Evolutionary conservation across 1,140 invertebrate genomes (phyloP).

Genomic region (Drosophila varians): DNA sequence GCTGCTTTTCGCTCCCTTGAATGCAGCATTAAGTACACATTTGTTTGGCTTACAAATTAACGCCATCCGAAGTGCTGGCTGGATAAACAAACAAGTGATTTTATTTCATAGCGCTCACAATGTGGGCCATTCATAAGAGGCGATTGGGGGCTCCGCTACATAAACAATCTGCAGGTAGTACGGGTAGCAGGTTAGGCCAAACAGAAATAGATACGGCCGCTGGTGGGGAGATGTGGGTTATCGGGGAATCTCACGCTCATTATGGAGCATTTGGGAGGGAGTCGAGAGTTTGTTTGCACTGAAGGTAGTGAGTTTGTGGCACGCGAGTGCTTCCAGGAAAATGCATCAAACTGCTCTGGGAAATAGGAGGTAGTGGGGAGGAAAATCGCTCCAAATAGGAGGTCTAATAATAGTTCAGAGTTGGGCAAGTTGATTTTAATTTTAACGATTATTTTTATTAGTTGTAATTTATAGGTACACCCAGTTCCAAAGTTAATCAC

Average conservation of each 20-base stretch:
- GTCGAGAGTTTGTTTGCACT: conserved; percentile 18
- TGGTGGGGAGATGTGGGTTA: conserved; percentile 47
- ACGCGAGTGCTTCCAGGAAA: conserved; percentile 41
- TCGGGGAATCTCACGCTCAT: conserved; percentile 52
- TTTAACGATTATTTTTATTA: conserved; percentile 23
- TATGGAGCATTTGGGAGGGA: conserved; percentile 12
- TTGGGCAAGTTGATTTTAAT: neutral
- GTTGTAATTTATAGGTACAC: conserved; percentile 2
- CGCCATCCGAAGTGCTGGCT: conserved; percentile 50
- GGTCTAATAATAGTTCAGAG: conserved; percentile 16
- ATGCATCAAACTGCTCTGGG: conserved; percentile 10
- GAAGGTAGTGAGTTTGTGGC: conserved; percentile 19
- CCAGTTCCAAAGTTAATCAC: no score
- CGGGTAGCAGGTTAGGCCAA: conserved; percentile 9
- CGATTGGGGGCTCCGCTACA: conserved; percentile 38
- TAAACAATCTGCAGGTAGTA: conserved; percentile 42
- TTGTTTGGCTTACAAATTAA: conserved; percentile 68
- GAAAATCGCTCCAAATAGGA: conserved; percentile 2
- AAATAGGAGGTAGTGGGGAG: neutral
- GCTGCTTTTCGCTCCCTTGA: conserved; percentile 8
- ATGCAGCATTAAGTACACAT: conserved; percentile 14
- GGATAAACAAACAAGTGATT: conserved; percentile 63
- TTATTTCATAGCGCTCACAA: conserved; percentile 48
- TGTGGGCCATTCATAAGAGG: conserved; percentile 73
- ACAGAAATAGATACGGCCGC: conserved; percentile 24